Conservation (phyloP, 2,113 vertebrate genomes). For the Asarcornis scutulata region DNA sequence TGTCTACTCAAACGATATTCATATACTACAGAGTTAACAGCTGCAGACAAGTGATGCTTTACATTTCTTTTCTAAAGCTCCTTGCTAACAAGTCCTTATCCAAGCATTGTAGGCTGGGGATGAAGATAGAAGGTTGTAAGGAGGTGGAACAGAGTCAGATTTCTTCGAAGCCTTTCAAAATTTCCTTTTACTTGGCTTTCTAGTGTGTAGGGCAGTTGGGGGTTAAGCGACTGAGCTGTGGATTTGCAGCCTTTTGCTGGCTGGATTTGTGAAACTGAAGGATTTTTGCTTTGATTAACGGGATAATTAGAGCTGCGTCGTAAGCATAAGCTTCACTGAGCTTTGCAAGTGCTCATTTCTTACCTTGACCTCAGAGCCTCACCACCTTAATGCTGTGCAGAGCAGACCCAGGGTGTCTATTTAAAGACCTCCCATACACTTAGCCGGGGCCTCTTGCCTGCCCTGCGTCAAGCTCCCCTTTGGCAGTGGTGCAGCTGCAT, state of each 20-base stretch:
- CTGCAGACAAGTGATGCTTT: neutral
- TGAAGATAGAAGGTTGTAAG: neutral
- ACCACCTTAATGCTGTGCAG: neutral
- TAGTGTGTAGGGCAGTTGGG: neutral
- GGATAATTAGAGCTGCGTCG: slow-evolving; percentile 30
- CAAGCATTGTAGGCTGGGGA: neutral
- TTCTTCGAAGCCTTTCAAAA: neutral
- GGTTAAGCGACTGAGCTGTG: neutral
- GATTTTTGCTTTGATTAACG: slow-evolving; percentile 50
- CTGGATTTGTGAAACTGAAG: slow-evolving; percentile 30
- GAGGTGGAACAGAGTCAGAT: neutral
- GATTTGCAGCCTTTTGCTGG: neutral
- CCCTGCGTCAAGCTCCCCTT: neutral
- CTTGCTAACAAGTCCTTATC: neutral
- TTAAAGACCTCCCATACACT: neutral
- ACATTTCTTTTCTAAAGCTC: neutral
- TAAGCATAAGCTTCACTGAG: slow-evolving; percentile 8
- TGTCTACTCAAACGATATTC: neutral
- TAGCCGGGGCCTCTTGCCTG: neutral
- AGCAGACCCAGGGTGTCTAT: neutral
- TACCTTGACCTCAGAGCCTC: slow-evolving; percentile 4
- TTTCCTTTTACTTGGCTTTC: neutral
- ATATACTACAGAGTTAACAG: neutral
- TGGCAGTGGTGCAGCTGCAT: neutral
- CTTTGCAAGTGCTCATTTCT: slow-evolving; percentile 14